These are phyloP conservation scores for Micronycteris hirsuta DNA, from an alignment of 2,113 vertebrate species.

Conservation along the genomic window DNA sequence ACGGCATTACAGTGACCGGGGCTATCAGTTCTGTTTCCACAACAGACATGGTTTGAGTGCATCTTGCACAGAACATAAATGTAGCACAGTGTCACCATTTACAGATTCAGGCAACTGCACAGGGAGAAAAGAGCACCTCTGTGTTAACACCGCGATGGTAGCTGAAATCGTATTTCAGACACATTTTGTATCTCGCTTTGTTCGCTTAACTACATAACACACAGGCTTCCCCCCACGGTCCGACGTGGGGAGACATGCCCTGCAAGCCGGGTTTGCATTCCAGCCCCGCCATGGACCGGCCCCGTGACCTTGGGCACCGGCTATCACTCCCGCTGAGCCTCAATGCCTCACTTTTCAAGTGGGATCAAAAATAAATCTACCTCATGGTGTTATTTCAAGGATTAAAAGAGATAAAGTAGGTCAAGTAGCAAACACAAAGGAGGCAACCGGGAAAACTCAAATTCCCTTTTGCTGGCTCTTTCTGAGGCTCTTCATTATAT, in stretches of 20 bases:
- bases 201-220: background rate
- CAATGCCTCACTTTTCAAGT: background rate
- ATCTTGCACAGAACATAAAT: background rate
- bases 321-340: background rate
- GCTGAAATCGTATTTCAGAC: background rate
- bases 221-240: background rate
- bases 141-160: background rate
- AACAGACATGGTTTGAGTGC: background rate
- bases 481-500: background rate
- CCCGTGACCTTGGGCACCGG: no score
- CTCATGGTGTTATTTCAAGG: background rate
- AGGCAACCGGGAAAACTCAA: background rate
- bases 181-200: background rate
- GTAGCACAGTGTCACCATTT: background rate
- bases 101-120: background rate
- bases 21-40: background rate
- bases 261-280: background rate
- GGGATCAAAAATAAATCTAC: background rate
- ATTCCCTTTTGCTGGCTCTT: background rate
- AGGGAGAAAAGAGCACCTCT: background rate
- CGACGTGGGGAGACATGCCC: background rate
- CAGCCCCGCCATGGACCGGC: background rate
- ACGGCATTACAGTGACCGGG: background rate
- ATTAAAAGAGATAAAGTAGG: background rate
- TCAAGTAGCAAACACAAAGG: background rate